A percentile compares a stretch with the other conserved stretches of the same genome.
Evolutionary conservation across 1,140 invertebrate genomes (phyloP).

Genomic region (Leguminivora glycinivorella): DNA sequence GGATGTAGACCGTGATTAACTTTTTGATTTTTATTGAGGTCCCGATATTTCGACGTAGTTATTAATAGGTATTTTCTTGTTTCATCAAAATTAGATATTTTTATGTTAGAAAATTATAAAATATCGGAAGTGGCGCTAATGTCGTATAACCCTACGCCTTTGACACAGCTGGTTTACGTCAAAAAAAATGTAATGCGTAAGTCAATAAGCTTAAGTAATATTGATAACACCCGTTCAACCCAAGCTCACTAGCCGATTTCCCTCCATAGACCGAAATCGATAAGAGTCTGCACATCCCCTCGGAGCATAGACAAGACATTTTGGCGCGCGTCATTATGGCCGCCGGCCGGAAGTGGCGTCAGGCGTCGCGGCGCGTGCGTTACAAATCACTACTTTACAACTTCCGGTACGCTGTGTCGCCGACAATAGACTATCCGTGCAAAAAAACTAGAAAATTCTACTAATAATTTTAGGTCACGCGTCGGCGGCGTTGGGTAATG

Average conservation of each 20-base stretch:
- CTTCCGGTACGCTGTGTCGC: slow-evolving; percentile 62
- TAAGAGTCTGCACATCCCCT: not conserved
- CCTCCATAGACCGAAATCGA: not conserved
- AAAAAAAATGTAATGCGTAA: too few relatives aligned
- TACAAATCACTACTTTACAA: slow-evolving; percentile 78
- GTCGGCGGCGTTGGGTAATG: slow-evolving; percentile 55
- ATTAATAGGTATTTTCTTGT: too few relatives aligned
- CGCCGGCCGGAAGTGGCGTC: slow-evolving; percentile 61
- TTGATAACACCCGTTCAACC: too few relatives aligned
- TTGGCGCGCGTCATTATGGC: slow-evolving; percentile 65
- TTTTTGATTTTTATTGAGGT: too few relatives aligned
- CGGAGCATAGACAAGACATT: slow-evolving; percentile 47
- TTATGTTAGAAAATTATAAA: too few relatives aligned
- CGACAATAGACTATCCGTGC: slow-evolving; percentile 48
- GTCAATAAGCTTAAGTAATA: too few relatives aligned
- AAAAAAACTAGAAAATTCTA: slow-evolving; percentile 54
- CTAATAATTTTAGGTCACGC: slow-evolving; percentile 71
- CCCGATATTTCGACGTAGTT: too few relatives aligned
- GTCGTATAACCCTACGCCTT: too few relatives aligned
- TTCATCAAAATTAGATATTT: too few relatives aligned
- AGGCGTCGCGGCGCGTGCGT: slow-evolving; percentile 74
- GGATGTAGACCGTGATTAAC: too few relatives aligned
- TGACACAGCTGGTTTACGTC: too few relatives aligned
- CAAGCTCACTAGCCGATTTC: not conserved
- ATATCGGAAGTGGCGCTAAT: too few relatives aligned